A percentile compares a stretch with the other conserved stretches of the same genome.
These are phyloP conservation scores for Zophobas atratus DNA, from an alignment of 1,140 invertebrate species.

Conservation along the genomic window DNA sequence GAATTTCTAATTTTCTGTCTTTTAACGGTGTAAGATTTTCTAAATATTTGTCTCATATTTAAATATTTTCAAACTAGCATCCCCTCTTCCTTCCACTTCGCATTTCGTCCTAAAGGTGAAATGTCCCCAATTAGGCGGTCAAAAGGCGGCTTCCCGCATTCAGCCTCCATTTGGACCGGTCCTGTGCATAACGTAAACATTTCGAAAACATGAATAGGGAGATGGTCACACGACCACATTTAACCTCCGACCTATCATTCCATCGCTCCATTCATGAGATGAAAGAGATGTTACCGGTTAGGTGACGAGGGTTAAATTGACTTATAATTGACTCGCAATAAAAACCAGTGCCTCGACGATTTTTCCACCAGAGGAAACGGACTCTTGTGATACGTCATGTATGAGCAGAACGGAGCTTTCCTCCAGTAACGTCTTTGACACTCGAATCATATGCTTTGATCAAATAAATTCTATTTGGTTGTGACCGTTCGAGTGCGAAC, in stretches of 20 bases:
- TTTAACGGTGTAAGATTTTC: no score
- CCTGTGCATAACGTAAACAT: constrained; percentile 20
- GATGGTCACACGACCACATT: constrained; percentile 47
- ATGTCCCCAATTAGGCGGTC: constrained; percentile 34
- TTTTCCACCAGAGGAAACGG: constrained; percentile 39
- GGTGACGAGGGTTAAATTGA: constrained; percentile 25
- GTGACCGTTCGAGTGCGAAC: constrained; percentile 52
- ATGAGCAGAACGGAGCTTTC: constrained; percentile 27
- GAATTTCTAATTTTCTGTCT: no score
- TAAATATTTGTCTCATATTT: no score
- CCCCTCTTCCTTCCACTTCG: no score
- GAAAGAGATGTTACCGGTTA: constrained; percentile 40
- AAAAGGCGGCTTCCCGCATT: constrained; percentile 34
- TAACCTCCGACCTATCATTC: constrained; percentile 42
- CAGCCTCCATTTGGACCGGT: constrained; percentile 41
- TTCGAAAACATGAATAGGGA: constrained; percentile 42
- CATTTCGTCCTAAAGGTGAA: constrained; percentile 3
- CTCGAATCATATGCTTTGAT: constrained; percentile 58
- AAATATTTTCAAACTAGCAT: no score
- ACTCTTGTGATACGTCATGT: constrained; percentile 44
- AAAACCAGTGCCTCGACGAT: not conserved
- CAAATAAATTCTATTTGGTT: constrained; percentile 56
- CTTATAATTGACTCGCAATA: constrained; percentile 10
- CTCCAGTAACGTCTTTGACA: constrained; percentile 56
- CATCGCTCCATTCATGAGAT: constrained; percentile 30